Conservation (phyloP, 2,113 vertebrate species). For the Epinephelus lanceolatus region DNA sequence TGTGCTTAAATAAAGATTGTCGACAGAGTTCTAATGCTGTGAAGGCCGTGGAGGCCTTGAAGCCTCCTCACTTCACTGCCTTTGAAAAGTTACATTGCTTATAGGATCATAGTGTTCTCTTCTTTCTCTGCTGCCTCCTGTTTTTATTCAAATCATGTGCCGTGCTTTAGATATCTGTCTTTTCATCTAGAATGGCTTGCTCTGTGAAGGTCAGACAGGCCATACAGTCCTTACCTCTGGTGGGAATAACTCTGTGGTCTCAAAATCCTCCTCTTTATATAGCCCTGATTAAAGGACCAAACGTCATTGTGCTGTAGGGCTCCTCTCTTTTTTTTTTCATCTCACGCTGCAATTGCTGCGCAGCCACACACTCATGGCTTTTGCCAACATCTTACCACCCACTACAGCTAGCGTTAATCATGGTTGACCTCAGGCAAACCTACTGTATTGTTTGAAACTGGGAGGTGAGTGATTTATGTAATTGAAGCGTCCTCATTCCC, state of each 20-base stretch:
- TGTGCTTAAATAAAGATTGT: constrained; percentile 35
- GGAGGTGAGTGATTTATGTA: constrained; percentile 59
- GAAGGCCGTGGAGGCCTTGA: constrained; percentile 50
- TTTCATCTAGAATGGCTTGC: constrained; percentile 30
- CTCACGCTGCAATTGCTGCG: constrained; percentile 22
- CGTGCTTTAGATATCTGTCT: constrained; percentile 40
- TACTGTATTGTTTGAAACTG: constrained; percentile 47
- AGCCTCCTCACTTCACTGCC: constrained; percentile 16
- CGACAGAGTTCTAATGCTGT: constrained; percentile 11
- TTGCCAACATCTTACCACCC: constrained; percentile 40
- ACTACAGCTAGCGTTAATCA: constrained; percentile 53
- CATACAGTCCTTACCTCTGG: constrained; percentile 18
- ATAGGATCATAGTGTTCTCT: constrained; percentile 27
- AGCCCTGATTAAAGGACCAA: constrained; percentile 40
- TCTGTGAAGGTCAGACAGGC: constrained; percentile 41
- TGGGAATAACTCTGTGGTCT: constrained; percentile 39
- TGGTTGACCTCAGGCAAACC: constrained; percentile 33
- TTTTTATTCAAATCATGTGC: constrained; percentile 54
- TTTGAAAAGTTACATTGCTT: constrained; percentile 51
- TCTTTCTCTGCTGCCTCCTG: constrained; percentile 7
- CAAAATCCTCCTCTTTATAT: constrained; percentile 26
- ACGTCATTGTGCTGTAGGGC: constrained; percentile 18
- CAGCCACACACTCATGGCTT: constrained; percentile 18
- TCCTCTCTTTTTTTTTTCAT: neutral
- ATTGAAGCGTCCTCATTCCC: constrained; percentile 45